Base-by-base conservation (phyloP, 2,113 vertebrate species). In the Sander lucioperca region DNA sequence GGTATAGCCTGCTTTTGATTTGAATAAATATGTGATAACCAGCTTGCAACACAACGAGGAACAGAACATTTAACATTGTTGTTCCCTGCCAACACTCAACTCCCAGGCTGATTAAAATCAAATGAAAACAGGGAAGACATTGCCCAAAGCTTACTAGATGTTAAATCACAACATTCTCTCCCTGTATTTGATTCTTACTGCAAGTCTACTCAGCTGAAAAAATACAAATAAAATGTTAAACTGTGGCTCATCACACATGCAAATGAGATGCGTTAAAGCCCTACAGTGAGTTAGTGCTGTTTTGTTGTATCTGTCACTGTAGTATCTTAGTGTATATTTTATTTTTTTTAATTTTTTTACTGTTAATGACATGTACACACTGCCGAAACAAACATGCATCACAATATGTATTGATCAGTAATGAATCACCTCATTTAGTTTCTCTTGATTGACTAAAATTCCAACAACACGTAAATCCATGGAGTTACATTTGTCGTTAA, bases 1-100 rank as follows among this genome's bases (percentile, higher is more conserved):
- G 94, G 93, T 94, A 94, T 92, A 93, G 93, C 87, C 89, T 92
- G 90, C 85, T 93, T 95, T 89, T 93, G 88, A 82, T 68, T 79
- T 84, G 91, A 88, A 93, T 94, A 86, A 94, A 94, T 93, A 90
- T 86, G 85, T 79, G 19, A 85, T 88, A 94, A 91, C 85, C 87
- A 78, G 85, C 86, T 91, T 90, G 89, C 82, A 80, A 79, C 74
- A 69, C 90, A 88, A 87, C 72, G 54, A 91, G 84, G 80, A 94
- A 89, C 89, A 86, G 82, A 94, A 86, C 91, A 90, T 94, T 95
- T 94, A 94, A 93, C 90, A 78, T 76, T 86, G 89, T 81, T 89
- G 92, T 94, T 95, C 85, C 83, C 88, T 92, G 93, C 91, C 90
- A 90, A 88, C 85, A 78, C 72, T 90, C 74, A 79, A 86, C 61